Base-by-base conservation (phyloP, 2,797 vertebrate genomes). In the Rhabdophis nuchalis region DNA sequence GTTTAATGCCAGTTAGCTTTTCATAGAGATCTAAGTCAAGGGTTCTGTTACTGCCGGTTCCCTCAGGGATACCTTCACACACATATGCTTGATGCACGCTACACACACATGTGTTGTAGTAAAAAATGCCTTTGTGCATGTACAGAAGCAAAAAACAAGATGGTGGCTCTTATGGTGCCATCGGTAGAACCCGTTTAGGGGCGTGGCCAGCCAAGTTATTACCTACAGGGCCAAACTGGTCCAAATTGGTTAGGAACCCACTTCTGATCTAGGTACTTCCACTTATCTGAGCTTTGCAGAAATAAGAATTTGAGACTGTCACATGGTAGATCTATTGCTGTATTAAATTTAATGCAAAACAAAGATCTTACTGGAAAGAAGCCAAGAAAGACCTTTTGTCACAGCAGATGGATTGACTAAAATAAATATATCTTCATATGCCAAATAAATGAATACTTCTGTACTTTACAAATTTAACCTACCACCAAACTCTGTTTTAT, bases 391-490 rank as follows among this genome's bases (percentile, higher is more conserved):
- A 5, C 90, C 53, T 90, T 93, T 95, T 93, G 89, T 64, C 36
- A 36, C 16, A 95, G 92, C 91, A 97, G 90, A 90, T 96, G 94
- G 94, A 61, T 90, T 90, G 93, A 86, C 88, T 77, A 64, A 60
- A 95, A 95, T 5, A 92, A 89, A 95, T 72, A 23, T 96, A 96
- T 91, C 94, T 96, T 94, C 92, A 91, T 95, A 91, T 91, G 68
- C 61, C 92, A 95, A 46, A 92, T 94, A 91, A 91, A 64, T 86
- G n/a, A 60, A 61, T 27, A 56, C 29, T 94, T 93, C 50, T 85
- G 89, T 52, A 61, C 91, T 92, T 89, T 91, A 93, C 94, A 60
- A 92, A 85, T 86, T 56, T 27, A 93, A 32, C n/a, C 86, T 93
- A 90, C 90, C 0, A 72, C 88, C 54, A 86, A 27, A 87, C 53